These are phyloP conservation scores for Capromys pilorides DNA, from an alignment of 2,797 vertebrate species.

Conservation along the genomic window DNA sequence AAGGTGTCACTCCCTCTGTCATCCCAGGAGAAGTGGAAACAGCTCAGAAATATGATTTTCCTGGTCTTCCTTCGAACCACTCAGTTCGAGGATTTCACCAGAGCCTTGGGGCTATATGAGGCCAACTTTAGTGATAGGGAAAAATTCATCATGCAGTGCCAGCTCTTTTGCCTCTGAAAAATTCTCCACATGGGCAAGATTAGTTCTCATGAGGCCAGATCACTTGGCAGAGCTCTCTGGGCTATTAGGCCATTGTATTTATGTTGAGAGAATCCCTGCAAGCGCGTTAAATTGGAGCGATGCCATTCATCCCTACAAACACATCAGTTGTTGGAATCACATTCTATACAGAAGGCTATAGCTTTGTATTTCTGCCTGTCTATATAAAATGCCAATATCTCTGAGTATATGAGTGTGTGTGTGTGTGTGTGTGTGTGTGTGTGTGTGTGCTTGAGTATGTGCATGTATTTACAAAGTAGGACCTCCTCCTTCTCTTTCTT, in stretches of 20 bases:
- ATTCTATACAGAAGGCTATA: not conserved
- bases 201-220: slow-evolving; percentile 23
- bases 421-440: not conserved
- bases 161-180: slow-evolving; percentile 5
- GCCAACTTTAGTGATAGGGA: not conserved
- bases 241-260: not conserved
- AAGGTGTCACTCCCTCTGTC: not conserved
- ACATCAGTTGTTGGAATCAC: not conserved
- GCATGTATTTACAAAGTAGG: not conserved
- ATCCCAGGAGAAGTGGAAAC: not conserved
- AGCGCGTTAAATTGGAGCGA: not conserved
- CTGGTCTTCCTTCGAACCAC: not conserved
- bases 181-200: not conserved
- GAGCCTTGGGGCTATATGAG: not conserved
- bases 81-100: not conserved
- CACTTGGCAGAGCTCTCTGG: slow-evolving; percentile 17
- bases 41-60: not conserved
- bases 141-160: not conserved
- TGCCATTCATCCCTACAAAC: not conserved
- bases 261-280: slow-evolving; percentile 55
- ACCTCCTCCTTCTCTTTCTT: not conserved
- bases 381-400: not conserved
- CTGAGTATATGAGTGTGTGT: not conserved
- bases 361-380: not conserved
- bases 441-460: not conserved